These are phyloP conservation scores for Phoebastria nigripes DNA, from an alignment of 2,797 vertebrate species.

Conservation along the genomic window DNA sequence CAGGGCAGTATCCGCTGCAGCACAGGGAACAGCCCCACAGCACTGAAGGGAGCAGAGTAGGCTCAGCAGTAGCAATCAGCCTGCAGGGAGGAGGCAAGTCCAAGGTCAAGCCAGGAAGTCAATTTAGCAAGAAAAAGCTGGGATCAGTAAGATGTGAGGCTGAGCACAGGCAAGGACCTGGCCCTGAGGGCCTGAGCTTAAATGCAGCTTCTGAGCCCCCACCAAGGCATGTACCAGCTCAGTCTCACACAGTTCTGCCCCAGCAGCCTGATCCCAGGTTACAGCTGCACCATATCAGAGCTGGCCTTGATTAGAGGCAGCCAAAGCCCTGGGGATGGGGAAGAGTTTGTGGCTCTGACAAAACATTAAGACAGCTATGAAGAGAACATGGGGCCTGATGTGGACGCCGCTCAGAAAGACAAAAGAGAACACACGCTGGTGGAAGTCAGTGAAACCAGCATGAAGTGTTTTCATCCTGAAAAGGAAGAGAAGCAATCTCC, in stretches of 20 bases:
- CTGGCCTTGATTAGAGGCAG: background rate
- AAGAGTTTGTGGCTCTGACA: background rate
- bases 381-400: background rate
- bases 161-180: background rate
- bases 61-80: background rate
- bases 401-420: background rate
- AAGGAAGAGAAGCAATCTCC: background rate
- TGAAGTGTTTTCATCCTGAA: background rate
- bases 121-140: background rate
- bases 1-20: background rate
- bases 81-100: background rate
- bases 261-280: background rate
- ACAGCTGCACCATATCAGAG: background rate
- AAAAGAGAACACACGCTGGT: background rate
- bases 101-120: background rate
- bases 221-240: accelerated
- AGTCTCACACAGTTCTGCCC: background rate
- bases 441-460: background rate
- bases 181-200: accelerated
- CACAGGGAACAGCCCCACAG: too few species aligned
- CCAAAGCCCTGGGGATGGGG: accelerated
- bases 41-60: background rate
- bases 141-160: accelerated
- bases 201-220: background rate
- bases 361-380: background rate